Percentiles rank a stretch among this genome's conserved stretches.
These are phyloP conservation scores for Botia kubotai DNA, from an alignment of 2,797 vertebrate genomes.

Conservation along the genomic window DNA sequence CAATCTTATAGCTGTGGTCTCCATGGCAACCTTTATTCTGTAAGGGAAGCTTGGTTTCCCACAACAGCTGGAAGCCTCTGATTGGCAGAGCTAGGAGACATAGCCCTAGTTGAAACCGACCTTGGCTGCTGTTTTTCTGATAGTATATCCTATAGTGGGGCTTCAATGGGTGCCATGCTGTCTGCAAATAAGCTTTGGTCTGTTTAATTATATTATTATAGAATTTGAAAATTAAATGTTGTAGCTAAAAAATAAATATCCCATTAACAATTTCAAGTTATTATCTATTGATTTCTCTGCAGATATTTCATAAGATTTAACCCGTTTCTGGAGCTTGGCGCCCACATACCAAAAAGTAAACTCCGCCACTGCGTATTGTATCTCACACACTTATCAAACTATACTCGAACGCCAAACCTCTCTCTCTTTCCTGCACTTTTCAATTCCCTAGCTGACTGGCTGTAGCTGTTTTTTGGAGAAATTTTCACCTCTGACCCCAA, in stretches of 20 bases:
- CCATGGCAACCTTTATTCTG: constrained; percentile 79
- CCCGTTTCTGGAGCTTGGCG: not conserved
- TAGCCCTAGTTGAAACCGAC: constrained; percentile 76
- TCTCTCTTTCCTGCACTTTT: constrained; percentile 21
- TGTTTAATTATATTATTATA: no score
- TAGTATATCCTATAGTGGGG: constrained; percentile 65
- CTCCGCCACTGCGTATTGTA: not conserved
- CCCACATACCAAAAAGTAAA: not conserved
- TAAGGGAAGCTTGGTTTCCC: constrained; percentile 76
- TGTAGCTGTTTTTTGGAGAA: constrained; percentile 78
- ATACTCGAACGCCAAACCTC: not conserved
- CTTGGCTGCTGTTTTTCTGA: constrained; percentile 77
- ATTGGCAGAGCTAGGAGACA: constrained; percentile 76
- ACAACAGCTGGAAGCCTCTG: constrained; percentile 75
- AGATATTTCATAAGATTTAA: not conserved
- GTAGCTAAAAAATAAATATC: no score
- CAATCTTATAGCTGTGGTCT: constrained; percentile 75
- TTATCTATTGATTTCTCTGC: not conserved
- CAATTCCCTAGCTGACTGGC: constrained; percentile 62
- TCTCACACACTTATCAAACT: constrained; percentile 3
- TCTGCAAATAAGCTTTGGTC: no score
- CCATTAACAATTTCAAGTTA: no score
- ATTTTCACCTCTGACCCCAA: constrained; percentile 78
- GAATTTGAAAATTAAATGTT: no score
- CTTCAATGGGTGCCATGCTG: constrained; percentile 9